phyloP scores from a whole-genome alignment of 30 jellyfish, hydroid and myxozoan genomes.

The Pseudorhiza aurosa region DNA sequence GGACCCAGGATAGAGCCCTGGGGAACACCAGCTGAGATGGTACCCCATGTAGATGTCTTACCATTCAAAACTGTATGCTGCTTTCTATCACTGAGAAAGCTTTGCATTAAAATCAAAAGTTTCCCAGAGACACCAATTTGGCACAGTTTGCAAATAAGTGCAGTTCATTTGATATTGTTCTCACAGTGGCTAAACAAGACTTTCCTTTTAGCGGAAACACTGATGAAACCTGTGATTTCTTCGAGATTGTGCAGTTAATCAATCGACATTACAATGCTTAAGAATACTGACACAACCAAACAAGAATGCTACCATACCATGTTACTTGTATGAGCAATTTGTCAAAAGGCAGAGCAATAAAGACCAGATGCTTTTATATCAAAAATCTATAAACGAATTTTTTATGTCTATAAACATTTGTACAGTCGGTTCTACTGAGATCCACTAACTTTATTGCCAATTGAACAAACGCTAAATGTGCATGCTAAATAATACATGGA shows the following conservation, averaged over 20 bases:
- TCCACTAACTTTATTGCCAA: no score
- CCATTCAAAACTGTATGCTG: constrained; percentile 22
- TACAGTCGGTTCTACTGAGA: no score
- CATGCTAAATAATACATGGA: no score
- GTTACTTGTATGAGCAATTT: constrained; percentile 23
- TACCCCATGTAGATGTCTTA: constrained; percentile 34
- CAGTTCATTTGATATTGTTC: constrained; percentile 11
- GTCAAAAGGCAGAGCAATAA: no score
- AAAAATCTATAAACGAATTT: no score
- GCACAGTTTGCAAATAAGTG: constrained; percentile 12
- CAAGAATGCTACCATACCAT: constrained; percentile 31
- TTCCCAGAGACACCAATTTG: constrained; percentile 26
- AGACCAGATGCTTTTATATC: no score
- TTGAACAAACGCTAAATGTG: no score
- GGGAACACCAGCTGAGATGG: constrained; percentile 44
- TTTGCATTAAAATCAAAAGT: constrained; percentile 1
- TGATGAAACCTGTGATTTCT: constrained; percentile 16
- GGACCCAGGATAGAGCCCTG: constrained; percentile 58
- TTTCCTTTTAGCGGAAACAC: constrained; percentile 10
- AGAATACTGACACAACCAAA: constrained; percentile 23
- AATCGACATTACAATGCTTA: constrained; percentile 14
- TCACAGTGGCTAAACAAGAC: constrained; percentile 11
- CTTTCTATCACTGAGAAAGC: constrained; percentile 26
- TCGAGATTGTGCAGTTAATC: constrained; percentile 22
- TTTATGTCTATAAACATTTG: no score